These are phyloP conservation scores for Aspidoscelis tigris DNA, from an alignment of 2,113 vertebrate species.

Conservation along the genomic window DNA sequence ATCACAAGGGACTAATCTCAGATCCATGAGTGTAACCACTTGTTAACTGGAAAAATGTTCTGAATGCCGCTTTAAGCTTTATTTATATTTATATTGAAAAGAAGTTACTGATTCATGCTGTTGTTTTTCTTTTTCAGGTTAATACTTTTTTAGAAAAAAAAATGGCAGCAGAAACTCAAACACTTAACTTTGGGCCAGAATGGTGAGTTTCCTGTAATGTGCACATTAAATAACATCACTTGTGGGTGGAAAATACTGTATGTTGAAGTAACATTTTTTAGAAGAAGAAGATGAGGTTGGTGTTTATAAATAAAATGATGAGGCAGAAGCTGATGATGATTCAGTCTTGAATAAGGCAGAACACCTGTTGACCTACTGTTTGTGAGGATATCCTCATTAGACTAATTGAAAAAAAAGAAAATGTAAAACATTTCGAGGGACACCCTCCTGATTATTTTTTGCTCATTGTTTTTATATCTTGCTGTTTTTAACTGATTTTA, in stretches of 20 bases:
- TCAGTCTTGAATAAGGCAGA: neutral
- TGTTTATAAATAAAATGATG: no score
- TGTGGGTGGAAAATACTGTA: neutral
- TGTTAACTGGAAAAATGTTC: neutral
- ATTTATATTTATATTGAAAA: conserved; percentile 29
- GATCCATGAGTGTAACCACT: neutral
- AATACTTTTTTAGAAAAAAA: conserved; percentile 74
- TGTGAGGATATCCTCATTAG: neutral
- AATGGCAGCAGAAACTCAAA: conserved; percentile 98
- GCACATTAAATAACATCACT: neutral
- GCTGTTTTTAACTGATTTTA: no score
- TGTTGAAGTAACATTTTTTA: neutral
- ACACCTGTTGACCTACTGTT: no score
- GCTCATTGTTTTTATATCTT: no score
- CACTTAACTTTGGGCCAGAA: conserved; percentile 99
- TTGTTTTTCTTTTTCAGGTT: conserved; percentile 76
- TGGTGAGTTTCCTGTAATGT: conserved; percentile 82
- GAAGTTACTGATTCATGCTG: conserved; percentile 31
- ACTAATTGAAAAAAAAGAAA: neutral
- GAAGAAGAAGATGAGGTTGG: no score
- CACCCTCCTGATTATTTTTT: no score
- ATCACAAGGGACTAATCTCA: neutral
- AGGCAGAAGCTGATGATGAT: neutral
- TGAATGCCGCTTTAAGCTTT: neutral
- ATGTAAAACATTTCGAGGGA: neutral